These are phyloP conservation scores for Carduelis carduelis DNA, from an alignment of 2,797 vertebrate species.

Conservation along the genomic window DNA sequence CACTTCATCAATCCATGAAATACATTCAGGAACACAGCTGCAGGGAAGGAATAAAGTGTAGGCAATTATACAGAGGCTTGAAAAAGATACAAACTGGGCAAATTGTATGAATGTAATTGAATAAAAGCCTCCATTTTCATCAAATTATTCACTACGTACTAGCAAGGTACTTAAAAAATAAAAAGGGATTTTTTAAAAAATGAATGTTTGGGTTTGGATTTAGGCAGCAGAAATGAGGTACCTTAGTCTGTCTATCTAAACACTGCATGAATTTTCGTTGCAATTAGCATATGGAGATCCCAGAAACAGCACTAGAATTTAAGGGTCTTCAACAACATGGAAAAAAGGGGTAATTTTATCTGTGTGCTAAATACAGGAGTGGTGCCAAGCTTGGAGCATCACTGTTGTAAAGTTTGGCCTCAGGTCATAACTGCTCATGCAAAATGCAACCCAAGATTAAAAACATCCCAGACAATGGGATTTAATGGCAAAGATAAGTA, in stretches of 20 bases:
- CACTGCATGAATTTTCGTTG: not conserved
- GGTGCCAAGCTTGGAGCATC: not conserved
- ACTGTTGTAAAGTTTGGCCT: not conserved
- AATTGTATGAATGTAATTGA: not conserved
- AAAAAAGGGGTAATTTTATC: not conserved
- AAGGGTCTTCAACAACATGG: not conserved
- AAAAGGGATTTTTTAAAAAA: not conserved
- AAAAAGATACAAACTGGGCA: not conserved
- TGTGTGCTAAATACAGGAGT: not conserved
- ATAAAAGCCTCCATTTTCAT: not conserved
- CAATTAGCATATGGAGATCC: not conserved
- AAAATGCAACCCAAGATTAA: not conserved
- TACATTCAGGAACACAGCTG: not conserved
- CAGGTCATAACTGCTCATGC: not conserved
- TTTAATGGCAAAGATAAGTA: not conserved
- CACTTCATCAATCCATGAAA: not conserved
- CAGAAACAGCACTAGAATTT: not conserved
- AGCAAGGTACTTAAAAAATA: not conserved
- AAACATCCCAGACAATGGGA: not conserved
- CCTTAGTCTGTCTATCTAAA: not conserved
- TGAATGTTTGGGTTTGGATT: not conserved
- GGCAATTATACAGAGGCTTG: not conserved
- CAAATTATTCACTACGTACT: not conserved
- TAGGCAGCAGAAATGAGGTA: not conserved
- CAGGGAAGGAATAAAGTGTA: not conserved